Evolutionary conservation across 1,140 invertebrate species (phyloP).

Genomic region (Octopus sinensis): DNA sequence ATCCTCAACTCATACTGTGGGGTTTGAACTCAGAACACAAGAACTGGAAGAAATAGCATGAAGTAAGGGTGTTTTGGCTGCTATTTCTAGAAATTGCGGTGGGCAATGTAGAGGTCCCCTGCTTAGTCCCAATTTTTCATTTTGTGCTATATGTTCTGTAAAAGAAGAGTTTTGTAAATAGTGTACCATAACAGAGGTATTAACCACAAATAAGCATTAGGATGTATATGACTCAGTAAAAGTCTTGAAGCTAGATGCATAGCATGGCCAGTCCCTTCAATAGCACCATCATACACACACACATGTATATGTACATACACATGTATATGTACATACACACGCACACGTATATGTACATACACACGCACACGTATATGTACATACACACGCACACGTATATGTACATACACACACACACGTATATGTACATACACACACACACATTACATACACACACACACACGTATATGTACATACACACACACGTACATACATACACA

Average conservation of each 20-base stretch:
- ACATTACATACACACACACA: background rate
- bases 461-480: background rate
- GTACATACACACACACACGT: background rate
- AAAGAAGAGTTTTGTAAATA: background rate
- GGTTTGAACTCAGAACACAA: no score
- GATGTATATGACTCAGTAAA: no score
- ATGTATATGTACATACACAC: background rate
- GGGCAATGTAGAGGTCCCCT: no score
- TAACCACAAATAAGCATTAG: no score
- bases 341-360: background rate
- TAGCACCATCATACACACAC: background rate
- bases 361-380: background rate
- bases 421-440: background rate
- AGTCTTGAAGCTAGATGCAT: no score
- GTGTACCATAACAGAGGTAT: no score
- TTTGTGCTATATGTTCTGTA: no score
- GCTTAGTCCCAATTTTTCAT: no score
- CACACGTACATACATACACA: background rate
- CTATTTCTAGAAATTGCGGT: no score
- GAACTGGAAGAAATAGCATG: no score
- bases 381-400: background rate
- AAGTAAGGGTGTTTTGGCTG: no score
- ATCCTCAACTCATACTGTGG: no score
- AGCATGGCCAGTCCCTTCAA: background rate
- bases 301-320: background rate